These are phyloP conservation scores for Ara ararauna DNA, from an alignment of 2,797 vertebrate genomes.

Conservation along the genomic window DNA sequence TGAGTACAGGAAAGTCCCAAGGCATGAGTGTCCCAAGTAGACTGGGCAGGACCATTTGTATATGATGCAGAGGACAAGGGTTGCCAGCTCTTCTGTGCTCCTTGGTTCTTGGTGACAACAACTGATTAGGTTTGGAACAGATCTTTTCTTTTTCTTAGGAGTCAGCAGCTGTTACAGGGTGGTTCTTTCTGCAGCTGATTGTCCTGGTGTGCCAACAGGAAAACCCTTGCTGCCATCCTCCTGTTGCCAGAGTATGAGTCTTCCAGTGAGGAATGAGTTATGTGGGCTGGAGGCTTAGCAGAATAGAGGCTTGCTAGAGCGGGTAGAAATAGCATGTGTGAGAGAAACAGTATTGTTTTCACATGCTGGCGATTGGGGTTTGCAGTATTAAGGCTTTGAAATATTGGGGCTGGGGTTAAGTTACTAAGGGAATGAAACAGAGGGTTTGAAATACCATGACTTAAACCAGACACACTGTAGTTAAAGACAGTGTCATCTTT, in stretches of 20 bases:
- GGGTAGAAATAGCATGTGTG: neutral
- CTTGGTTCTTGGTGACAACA: neutral
- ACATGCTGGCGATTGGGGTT: neutral
- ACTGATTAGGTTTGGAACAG: neutral
- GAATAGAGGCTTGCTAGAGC: neutral
- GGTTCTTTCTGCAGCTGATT: neutral
- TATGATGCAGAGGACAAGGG: accelerated
- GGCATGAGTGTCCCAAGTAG: neutral
- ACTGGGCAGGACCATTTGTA: neutral
- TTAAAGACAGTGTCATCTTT: neutral
- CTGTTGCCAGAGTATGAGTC: neutral
- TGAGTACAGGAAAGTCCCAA: neutral
- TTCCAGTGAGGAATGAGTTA: neutral
- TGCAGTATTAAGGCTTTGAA: neutral
- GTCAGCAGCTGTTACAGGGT: neutral
- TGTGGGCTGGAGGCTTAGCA: neutral
- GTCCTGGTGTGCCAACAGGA: neutral
- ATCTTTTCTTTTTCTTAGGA: neutral
- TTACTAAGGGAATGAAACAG: neutral
- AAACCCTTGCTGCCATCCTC: neutral
- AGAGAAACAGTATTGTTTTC: neutral
- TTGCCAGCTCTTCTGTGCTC: neutral
- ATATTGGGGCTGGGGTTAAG: neutral
- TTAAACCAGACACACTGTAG: neutral
- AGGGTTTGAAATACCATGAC: neutral